Conservation (phyloP, 2,797 vertebrate genomes). For the Rachycentron canadum region DNA sequence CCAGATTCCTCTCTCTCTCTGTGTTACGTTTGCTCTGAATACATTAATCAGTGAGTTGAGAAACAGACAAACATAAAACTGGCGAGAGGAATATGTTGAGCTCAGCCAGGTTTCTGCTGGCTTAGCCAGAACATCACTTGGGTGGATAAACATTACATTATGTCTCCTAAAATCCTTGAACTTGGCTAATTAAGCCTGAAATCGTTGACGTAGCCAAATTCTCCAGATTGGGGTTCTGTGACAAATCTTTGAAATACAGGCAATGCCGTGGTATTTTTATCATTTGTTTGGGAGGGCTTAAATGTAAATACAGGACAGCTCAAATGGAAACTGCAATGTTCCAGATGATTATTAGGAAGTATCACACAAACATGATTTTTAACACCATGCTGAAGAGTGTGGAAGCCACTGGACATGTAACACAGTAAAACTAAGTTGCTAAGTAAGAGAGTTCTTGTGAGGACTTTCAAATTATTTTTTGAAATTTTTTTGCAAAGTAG, state of each 20-base stretch:
- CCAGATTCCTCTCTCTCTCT: constrained; percentile 43
- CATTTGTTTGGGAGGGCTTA: constrained; percentile 45
- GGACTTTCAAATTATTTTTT: constrained; percentile 7
- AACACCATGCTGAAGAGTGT: not conserved
- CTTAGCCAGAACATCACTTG: constrained; percentile 64
- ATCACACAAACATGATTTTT: constrained; percentile 10
- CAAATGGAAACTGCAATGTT: constrained; percentile 16
- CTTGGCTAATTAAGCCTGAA: constrained; percentile 66
- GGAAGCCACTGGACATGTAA: not conserved
- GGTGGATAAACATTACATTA: constrained; percentile 65
- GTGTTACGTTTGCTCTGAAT: constrained; percentile 65
- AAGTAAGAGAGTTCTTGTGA: not conserved
- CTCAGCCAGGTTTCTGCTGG: constrained; percentile 68
- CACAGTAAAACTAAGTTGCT: not conserved
- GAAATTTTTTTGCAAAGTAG: not conserved
- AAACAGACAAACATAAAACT: constrained; percentile 66
- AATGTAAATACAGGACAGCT: constrained; percentile 1
- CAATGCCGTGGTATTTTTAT: constrained; percentile 50
- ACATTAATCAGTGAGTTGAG: constrained; percentile 68
- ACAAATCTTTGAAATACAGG: constrained; percentile 54
- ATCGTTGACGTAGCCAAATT: constrained; percentile 35
- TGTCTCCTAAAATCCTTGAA: constrained; percentile 60
- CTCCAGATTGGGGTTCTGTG: constrained; percentile 58
- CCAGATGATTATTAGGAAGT: constrained; percentile 13
- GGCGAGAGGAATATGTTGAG: constrained; percentile 46